Percentiles rank a stretch among this genome's conserved stretches.
phyloP scores from a whole-genome alignment of 2,113 vertebrate species.

The Benitochromis conjunctus region DNA sequence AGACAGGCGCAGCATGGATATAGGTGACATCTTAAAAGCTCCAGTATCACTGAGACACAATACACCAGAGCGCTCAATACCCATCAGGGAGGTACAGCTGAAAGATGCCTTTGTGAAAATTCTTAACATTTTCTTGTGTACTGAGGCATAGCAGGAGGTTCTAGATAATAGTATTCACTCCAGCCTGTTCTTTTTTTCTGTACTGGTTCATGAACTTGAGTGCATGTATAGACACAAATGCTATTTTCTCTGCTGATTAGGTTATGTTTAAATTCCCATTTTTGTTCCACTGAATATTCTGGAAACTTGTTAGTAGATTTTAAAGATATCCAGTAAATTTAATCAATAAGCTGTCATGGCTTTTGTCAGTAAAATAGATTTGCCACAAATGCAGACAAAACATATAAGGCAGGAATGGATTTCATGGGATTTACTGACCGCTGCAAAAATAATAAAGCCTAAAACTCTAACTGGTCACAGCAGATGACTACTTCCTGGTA shows the following conservation, averaged over 20 bases:
- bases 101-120: background rate
- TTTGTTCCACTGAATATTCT: background rate
- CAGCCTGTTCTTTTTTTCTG: background rate
- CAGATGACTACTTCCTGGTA: background rate
- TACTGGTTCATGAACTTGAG: accelerated
- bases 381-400: background rate
- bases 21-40: background rate
- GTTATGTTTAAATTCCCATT: background rate
- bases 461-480: background rate
- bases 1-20: background rate
- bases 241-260: background rate
- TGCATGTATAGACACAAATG: background rate
- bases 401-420: background rate
- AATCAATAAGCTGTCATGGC: background rate
- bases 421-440: background rate
- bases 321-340: background rate
- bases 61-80: background rate
- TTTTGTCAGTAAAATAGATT: background rate
- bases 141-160: background rate
- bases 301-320: background rate
- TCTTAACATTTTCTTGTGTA: background rate
- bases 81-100: background rate
- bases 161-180: background rate
- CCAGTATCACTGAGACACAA: constrained; percentile 6
- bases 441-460: background rate